A percentile compares a stretch with the other conserved stretches of the same genome.
Conservation (phyloP, 2,113 vertebrate species). For the Bos javanicus region DNA sequence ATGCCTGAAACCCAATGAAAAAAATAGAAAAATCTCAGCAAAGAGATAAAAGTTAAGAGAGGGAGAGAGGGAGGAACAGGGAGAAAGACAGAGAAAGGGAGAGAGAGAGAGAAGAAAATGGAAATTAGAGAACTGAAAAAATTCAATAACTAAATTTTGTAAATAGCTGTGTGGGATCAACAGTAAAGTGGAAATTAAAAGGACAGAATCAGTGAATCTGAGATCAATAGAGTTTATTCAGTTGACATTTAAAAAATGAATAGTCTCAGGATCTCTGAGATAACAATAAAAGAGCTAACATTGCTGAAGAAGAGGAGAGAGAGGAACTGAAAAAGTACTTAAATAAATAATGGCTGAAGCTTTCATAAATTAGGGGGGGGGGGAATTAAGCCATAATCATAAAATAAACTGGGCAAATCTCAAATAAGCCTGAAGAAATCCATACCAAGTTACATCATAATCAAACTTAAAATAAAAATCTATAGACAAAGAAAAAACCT, state of each 20-base stretch:
- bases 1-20: not conserved
- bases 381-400: not conserved
- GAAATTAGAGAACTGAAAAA: not conserved
- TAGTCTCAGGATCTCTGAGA: not conserved
- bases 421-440: not conserved
- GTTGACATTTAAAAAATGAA: not conserved
- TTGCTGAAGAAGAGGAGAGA: not conserved
- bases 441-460: not conserved
- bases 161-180: not conserved
- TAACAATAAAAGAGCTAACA: not conserved
- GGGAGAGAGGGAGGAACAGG: not conserved
- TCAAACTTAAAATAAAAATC: not conserved
- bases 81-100: not conserved
- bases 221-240: not conserved
- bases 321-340: not conserved
- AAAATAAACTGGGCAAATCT: not conserved
- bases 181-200: not conserved
- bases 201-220: not conserved
- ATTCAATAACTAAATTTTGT: not conserved
- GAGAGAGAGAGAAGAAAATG: not conserved
- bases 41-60: not conserved
- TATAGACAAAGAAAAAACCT: not conserved
- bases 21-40: not conserved
- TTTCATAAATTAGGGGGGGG: not conserved
- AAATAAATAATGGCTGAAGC: not conserved